These are phyloP conservation scores for Prosopocoilus inquinatus DNA, from an alignment of 2,888 invertebrate species.

Conservation along the genomic window DNA sequence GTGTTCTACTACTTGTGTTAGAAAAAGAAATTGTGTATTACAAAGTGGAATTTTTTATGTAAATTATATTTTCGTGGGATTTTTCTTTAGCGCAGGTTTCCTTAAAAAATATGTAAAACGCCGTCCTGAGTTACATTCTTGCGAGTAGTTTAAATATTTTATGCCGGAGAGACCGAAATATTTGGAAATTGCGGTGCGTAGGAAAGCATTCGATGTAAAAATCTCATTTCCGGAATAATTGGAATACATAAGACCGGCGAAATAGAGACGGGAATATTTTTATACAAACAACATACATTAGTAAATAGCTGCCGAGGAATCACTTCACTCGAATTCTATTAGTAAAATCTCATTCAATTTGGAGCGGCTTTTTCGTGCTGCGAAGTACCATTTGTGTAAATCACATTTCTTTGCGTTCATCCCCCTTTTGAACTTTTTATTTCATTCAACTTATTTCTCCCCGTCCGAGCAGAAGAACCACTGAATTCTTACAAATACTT, in stretches of 20 bases:
- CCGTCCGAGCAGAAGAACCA: conserved; percentile 3
- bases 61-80: too few species aligned
- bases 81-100: too few species aligned
- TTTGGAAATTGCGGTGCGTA: too few species aligned
- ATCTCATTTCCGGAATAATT: too few species aligned
- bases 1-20: too few species aligned
- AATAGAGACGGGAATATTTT: conserved; percentile 12
- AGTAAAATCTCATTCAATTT: conserved; percentile 33
- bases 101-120: too few species aligned
- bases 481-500: conserved; percentile 1
- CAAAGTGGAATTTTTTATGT: too few species aligned
- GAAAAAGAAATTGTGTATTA: too few species aligned
- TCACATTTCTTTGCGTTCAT: conserved; percentile 21
- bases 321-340: conserved; percentile 30
- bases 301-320: conserved; percentile 18
- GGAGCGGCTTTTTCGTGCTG: conserved; percentile 24
- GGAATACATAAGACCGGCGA: not conserved
- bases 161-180: too few species aligned
- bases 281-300: conserved; percentile 12
- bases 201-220: too few species aligned
- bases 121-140: too few species aligned
- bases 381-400: conserved; percentile 25
- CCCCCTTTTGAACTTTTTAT: conserved; percentile 5
- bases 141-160: too few species aligned
- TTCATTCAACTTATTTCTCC: not conserved